Conservation (phyloP, 2,888 invertebrate species). For the Apotomis turbidana region DNA sequence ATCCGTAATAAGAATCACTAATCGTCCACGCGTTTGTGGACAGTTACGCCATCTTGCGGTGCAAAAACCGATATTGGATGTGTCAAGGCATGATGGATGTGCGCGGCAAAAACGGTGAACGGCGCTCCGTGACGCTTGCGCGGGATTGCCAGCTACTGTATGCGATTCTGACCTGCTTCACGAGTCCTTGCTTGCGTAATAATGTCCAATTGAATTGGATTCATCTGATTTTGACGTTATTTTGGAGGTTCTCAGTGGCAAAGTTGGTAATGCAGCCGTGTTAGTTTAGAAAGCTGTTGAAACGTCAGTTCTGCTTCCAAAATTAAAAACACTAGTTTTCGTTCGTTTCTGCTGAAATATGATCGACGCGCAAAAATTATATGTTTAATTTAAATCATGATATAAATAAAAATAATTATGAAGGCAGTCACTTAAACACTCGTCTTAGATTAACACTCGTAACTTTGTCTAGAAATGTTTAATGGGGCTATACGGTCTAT, state of each 20-base stretch:
- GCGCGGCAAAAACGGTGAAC: conserved; percentile 73
- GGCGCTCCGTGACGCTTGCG: conserved; percentile 65
- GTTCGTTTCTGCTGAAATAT: too few relatives aligned
- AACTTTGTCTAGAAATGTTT: conserved; percentile 1
- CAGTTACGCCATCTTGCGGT: conserved; percentile 71
- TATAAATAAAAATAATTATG: too few relatives aligned
- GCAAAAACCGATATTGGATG: conserved; percentile 82
- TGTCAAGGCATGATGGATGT: conserved; percentile 82
- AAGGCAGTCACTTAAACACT: too few relatives aligned
- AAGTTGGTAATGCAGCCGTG: too few relatives aligned
- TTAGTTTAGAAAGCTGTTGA: too few relatives aligned
- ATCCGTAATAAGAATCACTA: conserved; percentile 80
- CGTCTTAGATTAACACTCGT: neutral
- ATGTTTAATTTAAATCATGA: too few relatives aligned
- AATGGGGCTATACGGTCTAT: neutral
- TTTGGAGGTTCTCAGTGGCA: neutral
- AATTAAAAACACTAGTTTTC: too few relatives aligned
- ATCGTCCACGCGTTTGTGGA: conserved; percentile 72
- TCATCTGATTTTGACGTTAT: neutral
- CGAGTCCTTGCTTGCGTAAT: conserved; percentile 14
- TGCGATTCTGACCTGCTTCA: conserved; percentile 31
- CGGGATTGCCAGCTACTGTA: conserved; percentile 53
- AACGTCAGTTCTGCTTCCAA: too few relatives aligned
- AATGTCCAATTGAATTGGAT: neutral
- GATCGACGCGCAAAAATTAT: too few relatives aligned